Percentiles rank a stretch among this genome's conserved stretches.
Evolutionary conservation across 2,113 vertebrate genomes (phyloP).

Genomic region (Cololabis saira): DNA sequence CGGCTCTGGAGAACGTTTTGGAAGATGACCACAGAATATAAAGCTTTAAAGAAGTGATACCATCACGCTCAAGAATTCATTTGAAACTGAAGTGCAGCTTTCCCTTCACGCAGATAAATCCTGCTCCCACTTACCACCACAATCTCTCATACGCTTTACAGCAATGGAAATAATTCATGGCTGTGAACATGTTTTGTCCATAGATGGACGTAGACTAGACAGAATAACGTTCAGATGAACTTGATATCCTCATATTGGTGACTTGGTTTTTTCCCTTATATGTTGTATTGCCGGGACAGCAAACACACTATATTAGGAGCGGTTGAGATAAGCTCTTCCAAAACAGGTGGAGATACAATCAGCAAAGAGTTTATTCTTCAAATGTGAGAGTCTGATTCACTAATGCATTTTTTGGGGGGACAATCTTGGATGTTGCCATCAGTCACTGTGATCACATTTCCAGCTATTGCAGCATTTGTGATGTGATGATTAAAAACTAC

Average conservation of each 20-base stretch:
- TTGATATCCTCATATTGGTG: slow-evolving; percentile 20
- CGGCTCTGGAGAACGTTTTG: neutral
- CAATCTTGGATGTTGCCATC: too few species aligned
- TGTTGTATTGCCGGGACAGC: slow-evolving; percentile 18
- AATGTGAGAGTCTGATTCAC: neutral
- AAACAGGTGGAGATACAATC: slow-evolving; percentile 38
- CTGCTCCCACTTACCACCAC: neutral
- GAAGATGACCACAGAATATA: neutral
- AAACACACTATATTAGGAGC: slow-evolving; percentile 57
- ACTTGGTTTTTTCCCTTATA: neutral
- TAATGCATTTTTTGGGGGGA: too few species aligned
- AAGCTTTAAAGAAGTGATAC: neutral
- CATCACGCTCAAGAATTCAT: too few species aligned
- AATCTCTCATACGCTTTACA: neutral
- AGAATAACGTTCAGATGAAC: slow-evolving; percentile 16
- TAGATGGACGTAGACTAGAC: slow-evolving; percentile 50
- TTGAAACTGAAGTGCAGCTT: too few species aligned
- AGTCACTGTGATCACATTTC: too few species aligned
- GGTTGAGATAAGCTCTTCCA: neutral
- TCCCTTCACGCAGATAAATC: too few species aligned
- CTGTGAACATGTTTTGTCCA: slow-evolving; percentile 38
- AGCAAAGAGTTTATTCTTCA: slow-evolving; percentile 27
- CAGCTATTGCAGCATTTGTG: too few species aligned
- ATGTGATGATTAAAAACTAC: too few species aligned
- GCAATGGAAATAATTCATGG: neutral